These are phyloP conservation scores for Triops longicaudatus DNA, from an alignment of 1,140 invertebrate genomes.

Conservation along the genomic window DNA sequence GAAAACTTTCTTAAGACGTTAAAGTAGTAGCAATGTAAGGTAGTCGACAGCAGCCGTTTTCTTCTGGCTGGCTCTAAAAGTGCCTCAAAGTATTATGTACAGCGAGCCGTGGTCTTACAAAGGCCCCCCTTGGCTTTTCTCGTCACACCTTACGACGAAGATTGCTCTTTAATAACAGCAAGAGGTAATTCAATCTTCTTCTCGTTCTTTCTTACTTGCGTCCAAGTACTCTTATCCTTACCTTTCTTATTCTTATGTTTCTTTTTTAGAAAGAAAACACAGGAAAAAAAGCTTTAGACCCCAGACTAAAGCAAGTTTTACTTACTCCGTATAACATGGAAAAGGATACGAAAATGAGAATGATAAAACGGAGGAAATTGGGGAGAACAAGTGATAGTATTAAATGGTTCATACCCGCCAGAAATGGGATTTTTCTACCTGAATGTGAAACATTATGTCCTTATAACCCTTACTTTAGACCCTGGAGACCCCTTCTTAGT, in stretches of 20 bases:
- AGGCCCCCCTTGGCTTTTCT: conserved; percentile 13
- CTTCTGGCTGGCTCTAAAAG: not conserved
- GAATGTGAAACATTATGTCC: not conserved
- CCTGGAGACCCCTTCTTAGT: no score
- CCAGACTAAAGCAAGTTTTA: no score
- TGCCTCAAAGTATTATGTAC: not conserved
- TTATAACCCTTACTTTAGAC: no score
- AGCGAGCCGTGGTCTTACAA: not conserved
- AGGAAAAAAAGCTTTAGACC: not conserved
- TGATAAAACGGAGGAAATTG: no score
- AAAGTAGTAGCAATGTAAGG: not conserved
- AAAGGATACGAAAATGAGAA: no score
- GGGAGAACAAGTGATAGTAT: not conserved
- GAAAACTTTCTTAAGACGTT: no score
- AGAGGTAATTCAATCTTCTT: conserved; percentile 1
- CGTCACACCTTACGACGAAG: conserved; percentile 14
- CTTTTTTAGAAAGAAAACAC: not conserved
- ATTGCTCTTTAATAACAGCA: conserved; percentile 15
- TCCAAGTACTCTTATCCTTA: not conserved
- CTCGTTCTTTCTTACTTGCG: no score
- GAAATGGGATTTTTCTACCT: not conserved
- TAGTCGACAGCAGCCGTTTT: not conserved
- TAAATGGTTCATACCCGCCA: not conserved
- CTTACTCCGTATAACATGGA: no score
- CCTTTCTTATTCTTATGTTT: not conserved